Percentiles rank a stretch among this genome's conserved stretches.
phyloP scores from a whole-genome alignment of 2,797 vertebrate species.

The Psittacula derbiana region DNA sequence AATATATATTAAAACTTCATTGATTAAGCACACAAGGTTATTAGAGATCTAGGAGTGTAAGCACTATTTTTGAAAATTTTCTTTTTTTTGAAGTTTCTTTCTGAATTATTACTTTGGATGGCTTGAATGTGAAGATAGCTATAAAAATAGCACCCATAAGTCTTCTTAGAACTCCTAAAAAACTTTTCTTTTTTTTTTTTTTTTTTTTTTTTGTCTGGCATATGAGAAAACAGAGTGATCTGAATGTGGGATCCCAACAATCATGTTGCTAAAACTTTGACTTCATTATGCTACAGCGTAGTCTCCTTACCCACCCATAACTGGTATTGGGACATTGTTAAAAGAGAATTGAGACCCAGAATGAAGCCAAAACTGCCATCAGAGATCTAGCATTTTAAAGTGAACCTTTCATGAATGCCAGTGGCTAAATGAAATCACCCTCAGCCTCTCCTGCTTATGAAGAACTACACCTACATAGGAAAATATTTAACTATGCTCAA shows the following conservation, averaged over 20 bases:
- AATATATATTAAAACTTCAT: neutral
- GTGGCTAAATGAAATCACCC: constrained; percentile 20
- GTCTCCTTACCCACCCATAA: neutral
- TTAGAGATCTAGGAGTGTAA: neutral
- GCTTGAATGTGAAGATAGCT: neutral
- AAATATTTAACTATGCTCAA: constrained; percentile 30
- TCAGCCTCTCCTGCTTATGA: neutral
- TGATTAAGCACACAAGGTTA: neutral
- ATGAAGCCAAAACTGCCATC: constrained; percentile 10
- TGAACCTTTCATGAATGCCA: constrained; percentile 50
- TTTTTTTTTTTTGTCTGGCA: neutral
- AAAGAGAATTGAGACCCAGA: constrained; percentile 8
- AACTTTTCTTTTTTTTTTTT: neutral
- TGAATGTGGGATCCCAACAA: neutral
- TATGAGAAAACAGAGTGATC: neutral
- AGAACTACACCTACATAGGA: neutral
- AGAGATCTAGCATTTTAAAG: constrained; percentile 29
- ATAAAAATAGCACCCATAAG: neutral
- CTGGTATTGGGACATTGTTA: constrained; percentile 10
- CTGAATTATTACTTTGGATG: neutral
- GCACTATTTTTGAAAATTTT: neutral
- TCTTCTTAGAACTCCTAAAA: neutral
- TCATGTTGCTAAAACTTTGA: constrained; percentile 37
- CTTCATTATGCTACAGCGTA: neutral
- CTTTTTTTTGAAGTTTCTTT: neutral